Conservation (phyloP, 2,113 vertebrate genomes). For the Empidonax traillii region DNA sequence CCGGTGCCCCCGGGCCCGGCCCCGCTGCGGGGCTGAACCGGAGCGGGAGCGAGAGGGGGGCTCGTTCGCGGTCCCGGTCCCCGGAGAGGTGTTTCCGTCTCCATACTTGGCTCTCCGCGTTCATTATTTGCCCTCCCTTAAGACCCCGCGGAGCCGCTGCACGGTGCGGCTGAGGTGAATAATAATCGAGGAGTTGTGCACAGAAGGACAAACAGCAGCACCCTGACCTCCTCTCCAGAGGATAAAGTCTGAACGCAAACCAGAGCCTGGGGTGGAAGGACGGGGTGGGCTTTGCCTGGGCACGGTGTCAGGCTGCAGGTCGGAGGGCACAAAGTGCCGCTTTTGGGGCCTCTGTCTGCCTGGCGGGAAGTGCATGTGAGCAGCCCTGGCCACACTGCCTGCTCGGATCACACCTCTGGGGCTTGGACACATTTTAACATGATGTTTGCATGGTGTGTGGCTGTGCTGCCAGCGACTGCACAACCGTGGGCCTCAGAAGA, state of each 20-base stretch:
- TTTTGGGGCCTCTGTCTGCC: neutral
- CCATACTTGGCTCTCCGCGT: neutral
- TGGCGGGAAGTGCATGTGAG: neutral
- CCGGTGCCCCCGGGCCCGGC: neutral
- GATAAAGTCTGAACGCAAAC: neutral
- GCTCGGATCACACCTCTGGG: neutral
- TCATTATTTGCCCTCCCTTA: neutral
- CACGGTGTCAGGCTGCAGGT: neutral
- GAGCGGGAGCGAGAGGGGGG: neutral
- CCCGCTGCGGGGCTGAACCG: neutral
- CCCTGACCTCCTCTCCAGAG: neutral
- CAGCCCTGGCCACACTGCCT: neutral
- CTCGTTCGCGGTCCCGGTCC: neutral
- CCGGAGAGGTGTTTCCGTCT: no score
- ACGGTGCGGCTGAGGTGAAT: accelerated
- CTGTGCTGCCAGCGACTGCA: neutral
- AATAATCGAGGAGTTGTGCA: accelerated
- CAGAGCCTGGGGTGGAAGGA: neutral
- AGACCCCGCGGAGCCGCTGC: neutral
- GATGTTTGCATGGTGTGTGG: neutral
- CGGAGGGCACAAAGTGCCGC: neutral
- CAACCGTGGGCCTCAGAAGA: no score
- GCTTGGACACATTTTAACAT: no score
- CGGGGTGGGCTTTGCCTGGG: neutral
- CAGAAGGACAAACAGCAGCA: neutral